Percentiles rank a stretch among this genome's conserved stretches.
phyloP scores from a whole-genome alignment of 2,888 invertebrate genomes.

The Trisateles emortualis region DNA sequence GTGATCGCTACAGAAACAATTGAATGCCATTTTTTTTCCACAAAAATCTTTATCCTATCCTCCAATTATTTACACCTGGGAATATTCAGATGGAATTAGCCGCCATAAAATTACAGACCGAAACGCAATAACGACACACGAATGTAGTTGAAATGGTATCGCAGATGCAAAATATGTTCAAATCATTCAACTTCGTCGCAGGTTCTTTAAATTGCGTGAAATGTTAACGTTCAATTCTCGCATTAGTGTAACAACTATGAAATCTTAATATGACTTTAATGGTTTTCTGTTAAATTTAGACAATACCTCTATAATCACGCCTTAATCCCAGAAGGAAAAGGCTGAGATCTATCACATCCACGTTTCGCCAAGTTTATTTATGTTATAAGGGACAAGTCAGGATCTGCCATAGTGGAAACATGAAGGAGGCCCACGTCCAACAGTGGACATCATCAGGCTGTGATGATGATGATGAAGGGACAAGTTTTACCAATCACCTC shows the following conservation, averaged over 20 bases:
- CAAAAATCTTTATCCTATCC: slow-evolving; percentile 30
- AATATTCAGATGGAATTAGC: slow-evolving; percentile 46
- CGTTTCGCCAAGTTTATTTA: not conserved
- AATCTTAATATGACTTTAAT: slow-evolving; percentile 26
- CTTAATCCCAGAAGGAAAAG: no score
- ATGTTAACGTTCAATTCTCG: slow-evolving; percentile 22
- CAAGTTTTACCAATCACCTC: no score
- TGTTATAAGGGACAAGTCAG: no score
- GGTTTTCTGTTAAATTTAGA: slow-evolving; percentile 1
- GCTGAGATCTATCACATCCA: no score
- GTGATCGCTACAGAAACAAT: slow-evolving; percentile 44
- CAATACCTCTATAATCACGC: no score
- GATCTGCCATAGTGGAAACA: no score
- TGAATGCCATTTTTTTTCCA: slow-evolving; percentile 32
- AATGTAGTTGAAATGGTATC: slow-evolving; percentile 34
- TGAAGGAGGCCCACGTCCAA: no score
- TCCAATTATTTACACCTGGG: slow-evolving; percentile 48
- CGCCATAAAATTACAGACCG: slow-evolving; percentile 63
- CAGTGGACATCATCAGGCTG: no score
- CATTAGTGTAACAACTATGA: slow-evolving; percentile 33
- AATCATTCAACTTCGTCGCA: slow-evolving; percentile 15
- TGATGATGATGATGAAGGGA: no score
- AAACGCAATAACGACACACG: slow-evolving; percentile 58
- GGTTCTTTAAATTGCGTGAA: slow-evolving; percentile 40
- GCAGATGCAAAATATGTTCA: slow-evolving; percentile 23